These are phyloP conservation scores for Sciurus niger DNA, from an alignment of 2,113 vertebrate species.

Conservation along the genomic window DNA sequence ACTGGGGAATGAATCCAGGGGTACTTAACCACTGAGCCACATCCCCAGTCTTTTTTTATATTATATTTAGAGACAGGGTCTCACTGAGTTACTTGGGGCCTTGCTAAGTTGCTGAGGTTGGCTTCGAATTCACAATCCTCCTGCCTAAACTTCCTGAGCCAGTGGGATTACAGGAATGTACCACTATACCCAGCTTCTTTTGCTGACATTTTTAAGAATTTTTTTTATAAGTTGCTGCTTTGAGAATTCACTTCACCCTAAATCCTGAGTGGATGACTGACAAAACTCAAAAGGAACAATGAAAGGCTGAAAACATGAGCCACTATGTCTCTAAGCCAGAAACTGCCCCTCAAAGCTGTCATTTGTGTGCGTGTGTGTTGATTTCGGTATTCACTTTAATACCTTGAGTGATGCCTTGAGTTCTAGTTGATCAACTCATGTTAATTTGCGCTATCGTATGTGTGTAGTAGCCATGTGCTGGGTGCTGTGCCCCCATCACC, in stretches of 20 bases:
- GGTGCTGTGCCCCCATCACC: neutral
- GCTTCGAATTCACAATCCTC: too few species aligned
- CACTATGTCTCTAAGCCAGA: too few species aligned
- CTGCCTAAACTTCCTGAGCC: too few species aligned
- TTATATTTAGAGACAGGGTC: too few species aligned
- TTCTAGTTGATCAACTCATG: neutral
- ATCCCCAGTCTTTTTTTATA: too few species aligned
- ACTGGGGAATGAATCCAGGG: too few species aligned
- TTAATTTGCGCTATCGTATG: neutral
- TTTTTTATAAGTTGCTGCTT: neutral
- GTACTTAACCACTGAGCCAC: too few species aligned
- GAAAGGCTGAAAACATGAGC: neutral
- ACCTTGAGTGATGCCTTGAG: neutral
- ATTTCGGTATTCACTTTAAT: neutral
- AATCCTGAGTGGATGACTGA: neutral
- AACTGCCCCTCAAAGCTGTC: neutral
- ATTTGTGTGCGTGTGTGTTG: neutral
- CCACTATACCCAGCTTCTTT: neutral
- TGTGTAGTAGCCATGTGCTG: too few species aligned
- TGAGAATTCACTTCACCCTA: neutral
- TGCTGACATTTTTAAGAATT: neutral
- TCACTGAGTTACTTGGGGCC: too few species aligned
- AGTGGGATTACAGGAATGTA: too few species aligned
- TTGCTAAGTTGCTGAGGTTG: too few species aligned
- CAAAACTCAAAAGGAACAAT: neutral